Conservation (phyloP, 1,140 invertebrate species). For the Drosophila pallidifrons region DNA sequence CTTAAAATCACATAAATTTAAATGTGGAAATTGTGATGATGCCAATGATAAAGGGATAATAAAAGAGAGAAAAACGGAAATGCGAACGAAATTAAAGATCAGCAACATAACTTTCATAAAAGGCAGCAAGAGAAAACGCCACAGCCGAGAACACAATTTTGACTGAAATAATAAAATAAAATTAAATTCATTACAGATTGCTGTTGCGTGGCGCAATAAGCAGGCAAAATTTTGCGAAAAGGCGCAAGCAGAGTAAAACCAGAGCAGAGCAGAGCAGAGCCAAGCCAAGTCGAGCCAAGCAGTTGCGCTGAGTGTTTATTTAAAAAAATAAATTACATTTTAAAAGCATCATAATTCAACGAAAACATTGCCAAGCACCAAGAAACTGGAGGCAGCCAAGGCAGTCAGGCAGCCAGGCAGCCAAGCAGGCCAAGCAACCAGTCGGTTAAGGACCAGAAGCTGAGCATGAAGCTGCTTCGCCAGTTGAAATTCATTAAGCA, state of each 20-base stretch:
- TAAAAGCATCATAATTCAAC: slow-evolving; percentile 82
- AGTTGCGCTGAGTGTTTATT: slow-evolving; percentile 70
- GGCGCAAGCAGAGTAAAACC: slow-evolving; percentile 15
- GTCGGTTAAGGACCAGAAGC: slow-evolving; percentile 14
- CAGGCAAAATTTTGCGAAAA: slow-evolving; percentile 23
- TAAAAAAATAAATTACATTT: slow-evolving; percentile 81
- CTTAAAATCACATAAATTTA: slow-evolving; percentile 55
- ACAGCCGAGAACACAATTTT: slow-evolving; percentile 59
- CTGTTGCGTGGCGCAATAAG: slow-evolving; percentile 49
- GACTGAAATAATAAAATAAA: slow-evolving; percentile 82
- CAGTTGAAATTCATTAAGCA: slow-evolving; percentile 79
- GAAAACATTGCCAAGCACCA: slow-evolving; percentile 71
- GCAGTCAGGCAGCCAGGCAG: slow-evolving; percentile 10
- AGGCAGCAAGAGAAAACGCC: slow-evolving; percentile 40
- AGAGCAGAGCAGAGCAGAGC: too few relatives aligned
- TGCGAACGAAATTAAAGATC: slow-evolving; percentile 70
- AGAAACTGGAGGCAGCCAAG: slow-evolving; percentile 26
- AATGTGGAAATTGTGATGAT: slow-evolving; percentile 51
- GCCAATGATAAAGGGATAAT: slow-evolving; percentile 55
- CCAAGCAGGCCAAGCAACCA: slow-evolving; percentile 18
- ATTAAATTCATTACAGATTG: slow-evolving; percentile 80
- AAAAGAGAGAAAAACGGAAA: slow-evolving; percentile 27
- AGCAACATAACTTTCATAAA: slow-evolving; percentile 47
- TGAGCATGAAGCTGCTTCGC: slow-evolving; percentile 39
- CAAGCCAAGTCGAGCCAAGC: slow-evolving; percentile 1